These are phyloP conservation scores for Torymus texanus DNA, from an alignment of 2,888 invertebrate genomes.

Conservation along the genomic window DNA sequence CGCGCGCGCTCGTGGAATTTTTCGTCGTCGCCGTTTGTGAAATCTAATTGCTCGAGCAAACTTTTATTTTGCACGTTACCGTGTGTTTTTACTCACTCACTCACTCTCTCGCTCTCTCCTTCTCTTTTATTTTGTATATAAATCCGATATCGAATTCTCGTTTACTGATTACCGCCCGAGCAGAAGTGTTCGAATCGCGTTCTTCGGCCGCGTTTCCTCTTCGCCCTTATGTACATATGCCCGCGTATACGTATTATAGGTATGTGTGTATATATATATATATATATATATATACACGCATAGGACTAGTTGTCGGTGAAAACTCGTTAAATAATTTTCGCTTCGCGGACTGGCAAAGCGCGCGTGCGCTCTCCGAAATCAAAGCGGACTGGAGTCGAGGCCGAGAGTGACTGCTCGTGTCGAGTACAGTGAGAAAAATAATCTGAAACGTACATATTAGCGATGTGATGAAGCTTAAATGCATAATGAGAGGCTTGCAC, in stretches of 20 bases:
- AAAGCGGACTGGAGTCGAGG: slow-evolving; percentile 31
- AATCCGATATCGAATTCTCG: slow-evolving; percentile 46
- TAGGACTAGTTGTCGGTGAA: background rate
- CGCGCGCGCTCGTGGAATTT: no score
- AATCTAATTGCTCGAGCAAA: slow-evolving; percentile 39
- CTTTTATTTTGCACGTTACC: slow-evolving; percentile 15
- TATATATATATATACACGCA: background rate
- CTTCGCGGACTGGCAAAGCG: slow-evolving; percentile 38
- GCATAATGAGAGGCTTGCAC: slow-evolving; percentile 28
- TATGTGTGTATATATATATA: background rate
- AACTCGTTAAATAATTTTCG: slow-evolving; percentile 43
- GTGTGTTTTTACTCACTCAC: background rate
- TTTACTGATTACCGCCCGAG: slow-evolving; percentile 37
- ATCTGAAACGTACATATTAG: slow-evolving; percentile 60
- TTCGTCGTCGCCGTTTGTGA: background rate
- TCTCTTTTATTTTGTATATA: slow-evolving; percentile 5
- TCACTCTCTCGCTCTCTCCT: no score
- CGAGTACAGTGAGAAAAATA: slow-evolving; percentile 58
- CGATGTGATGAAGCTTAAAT: slow-evolving; percentile 57
- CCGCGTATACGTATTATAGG: no score
- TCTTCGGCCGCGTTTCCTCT: slow-evolving; percentile 42
- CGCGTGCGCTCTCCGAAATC: slow-evolving; percentile 20
- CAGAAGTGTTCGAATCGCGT: slow-evolving; percentile 35
- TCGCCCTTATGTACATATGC: slow-evolving; percentile 14
- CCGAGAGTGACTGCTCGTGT: background rate